These are phyloP conservation scores for Lithophane leautieri DNA, from an alignment of 2,888 invertebrate species.

Conservation along the genomic window DNA sequence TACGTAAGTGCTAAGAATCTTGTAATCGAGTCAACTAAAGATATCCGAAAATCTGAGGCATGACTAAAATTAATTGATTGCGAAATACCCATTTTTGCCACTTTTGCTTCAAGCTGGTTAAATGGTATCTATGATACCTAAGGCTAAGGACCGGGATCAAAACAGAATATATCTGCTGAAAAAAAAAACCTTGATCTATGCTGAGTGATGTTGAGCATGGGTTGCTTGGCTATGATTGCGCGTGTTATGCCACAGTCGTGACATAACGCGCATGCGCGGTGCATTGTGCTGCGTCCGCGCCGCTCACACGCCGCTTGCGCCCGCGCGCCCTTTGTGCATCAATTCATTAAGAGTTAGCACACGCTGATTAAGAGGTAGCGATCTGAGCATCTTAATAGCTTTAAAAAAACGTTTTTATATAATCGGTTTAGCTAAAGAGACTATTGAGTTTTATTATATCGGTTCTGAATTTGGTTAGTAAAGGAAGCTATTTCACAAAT, in stretches of 20 bases:
- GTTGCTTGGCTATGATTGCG: conserved; percentile 59
- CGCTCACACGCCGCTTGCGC: conserved; percentile 64
- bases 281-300: conserved; percentile 70
- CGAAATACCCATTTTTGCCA: too few species aligned
- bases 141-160: too few species aligned
- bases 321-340: conserved; percentile 70
- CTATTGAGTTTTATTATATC: background rate
- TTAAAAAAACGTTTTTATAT: background rate
- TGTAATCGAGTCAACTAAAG: too few species aligned
- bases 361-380: conserved; percentile 51
- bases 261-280: conserved; percentile 72
- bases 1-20: too few species aligned
- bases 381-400: background rate
- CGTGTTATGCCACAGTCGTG: conserved; percentile 76
- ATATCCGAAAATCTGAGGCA: too few species aligned
- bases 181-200: background rate
- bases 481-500: background rate
- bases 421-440: background rate
- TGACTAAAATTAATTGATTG: too few species aligned
- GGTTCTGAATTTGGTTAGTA: background rate
- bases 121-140: too few species aligned
- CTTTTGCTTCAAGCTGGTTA: too few species aligned
- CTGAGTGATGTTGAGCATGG: conserved; percentile 56
- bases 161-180: too few species aligned
- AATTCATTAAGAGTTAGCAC: conserved; percentile 71